Evolutionary conservation across 2,888 invertebrate genomes (phyloP), one percentile per base, ranked within the genome.

Genomic region (Sphaerophoria rueppellii): DNA sequence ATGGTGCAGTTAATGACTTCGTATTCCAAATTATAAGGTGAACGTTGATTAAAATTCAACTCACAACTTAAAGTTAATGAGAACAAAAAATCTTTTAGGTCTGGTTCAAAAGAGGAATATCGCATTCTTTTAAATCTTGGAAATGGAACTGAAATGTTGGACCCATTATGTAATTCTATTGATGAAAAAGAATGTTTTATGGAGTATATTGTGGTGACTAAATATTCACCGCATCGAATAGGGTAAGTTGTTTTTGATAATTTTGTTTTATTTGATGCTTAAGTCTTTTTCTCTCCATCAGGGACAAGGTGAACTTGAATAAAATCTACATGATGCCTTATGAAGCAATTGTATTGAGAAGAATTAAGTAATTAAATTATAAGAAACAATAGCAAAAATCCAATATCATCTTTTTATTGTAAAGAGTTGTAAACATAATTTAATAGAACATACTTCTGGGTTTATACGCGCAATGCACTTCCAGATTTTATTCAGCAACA

Each of bases 21-120:
- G 89, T 91, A 0, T 87, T 90, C 11, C 90, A 91, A 71, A 90
- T 90, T 58, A 86, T 90, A n/a, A 87, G 90, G 90, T 90, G 12
- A 40, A 40, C 9, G 40, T 4, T 40, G 1, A 7, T 40, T 40
- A 7, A 7, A 2, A 40, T 40, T 9, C 40, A 50, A 3, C 12
- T 88, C 79, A 12, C 2, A 7, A 48, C 24, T 11, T 24, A 4
- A 9, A 2, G 32, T 6, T n/a, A 43, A 4, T 9, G 43, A 12
- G 6, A 40, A 43, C 43, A 0, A 12, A 2, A 55, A 89, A 24
- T 24, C 24, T 1, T 24, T 1, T 24, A 24, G 90, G 34, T 88
- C 90, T 6, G 86, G 88, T 12, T 86, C 87, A 3, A 61, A 50
- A 2, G 91, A 90, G 61, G 89, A 90, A 48, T 90, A 89, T 57